These are phyloP conservation scores for Therioaphis trifolii DNA, from an alignment of 2,888 invertebrate species.

Conservation along the genomic window DNA sequence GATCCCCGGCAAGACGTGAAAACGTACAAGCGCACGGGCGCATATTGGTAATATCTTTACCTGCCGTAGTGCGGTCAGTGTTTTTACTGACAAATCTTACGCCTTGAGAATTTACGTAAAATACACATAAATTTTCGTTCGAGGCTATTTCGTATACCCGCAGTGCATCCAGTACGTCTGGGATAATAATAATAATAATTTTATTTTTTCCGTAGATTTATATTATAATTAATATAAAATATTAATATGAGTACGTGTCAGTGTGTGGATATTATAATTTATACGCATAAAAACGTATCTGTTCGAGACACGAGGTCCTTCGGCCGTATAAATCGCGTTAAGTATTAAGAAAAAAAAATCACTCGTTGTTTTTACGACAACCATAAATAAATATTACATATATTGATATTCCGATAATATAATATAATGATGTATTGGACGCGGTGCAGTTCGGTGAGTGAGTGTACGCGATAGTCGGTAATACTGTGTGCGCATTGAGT, in stretches of 20 bases:
- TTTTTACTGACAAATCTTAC: background rate
- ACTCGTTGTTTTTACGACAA: constrained; percentile 15
- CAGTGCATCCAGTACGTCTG: background rate
- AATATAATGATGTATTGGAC: constrained; percentile 14
- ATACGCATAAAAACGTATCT: constrained; percentile 13
- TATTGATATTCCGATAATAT: constrained; percentile 11
- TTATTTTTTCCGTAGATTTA: constrained; percentile 9
- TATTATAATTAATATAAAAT: background rate
- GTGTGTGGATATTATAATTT: constrained; percentile 3
- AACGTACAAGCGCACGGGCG: too few species aligned
- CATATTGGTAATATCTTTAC: background rate
- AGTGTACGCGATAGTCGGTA: background rate
- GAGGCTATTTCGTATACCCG: constrained; percentile 4
- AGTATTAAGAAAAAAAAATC: background rate
- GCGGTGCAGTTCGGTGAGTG: too few species aligned
- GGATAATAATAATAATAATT: constrained; percentile 8
- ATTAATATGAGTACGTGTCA: background rate
- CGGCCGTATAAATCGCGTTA: constrained; percentile 6
- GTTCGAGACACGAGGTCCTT: constrained; percentile 19
- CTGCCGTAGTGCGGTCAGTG: background rate
- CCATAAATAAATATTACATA: constrained; percentile 28
- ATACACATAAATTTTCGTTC: constrained; percentile 4
- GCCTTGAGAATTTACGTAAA: constrained; percentile 24
- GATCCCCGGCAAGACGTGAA: too few species aligned
- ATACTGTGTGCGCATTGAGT: background rate